Base-by-base conservation (phyloP, 2,113 vertebrate genomes). In the Cyanistes caeruleus region DNA sequence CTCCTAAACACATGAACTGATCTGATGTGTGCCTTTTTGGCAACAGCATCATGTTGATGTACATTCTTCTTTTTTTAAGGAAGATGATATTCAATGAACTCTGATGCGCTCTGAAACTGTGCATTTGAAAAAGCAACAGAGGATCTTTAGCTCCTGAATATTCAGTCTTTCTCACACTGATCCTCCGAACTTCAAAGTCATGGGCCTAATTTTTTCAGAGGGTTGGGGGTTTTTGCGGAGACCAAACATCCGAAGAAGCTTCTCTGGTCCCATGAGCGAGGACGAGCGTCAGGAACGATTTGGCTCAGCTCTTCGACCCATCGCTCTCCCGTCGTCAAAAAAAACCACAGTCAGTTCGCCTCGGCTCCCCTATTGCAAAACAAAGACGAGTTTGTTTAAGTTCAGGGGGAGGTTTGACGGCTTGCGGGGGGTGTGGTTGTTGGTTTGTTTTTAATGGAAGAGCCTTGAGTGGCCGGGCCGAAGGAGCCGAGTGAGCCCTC, bases 401-500 rank as follows among this genome's bases (percentile, higher is more conserved):
- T 39, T 41, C 12, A 46, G 20, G 20, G 46, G 53, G 41, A 43
- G 8, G 43, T 23, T 30, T 39, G 33, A 18, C 16, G 25, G 5
- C 19, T 48, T 17, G 11, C 21, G 7, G 7, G 8, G 9, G 8
- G 10, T 39, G 39, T 39, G 13, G 16, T 7, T 15, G 31, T 8
- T 35, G 2, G 30, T n/a, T 53, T 8, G 11, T 30, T 37, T 33
- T 58, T 5, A 10, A 6, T 11, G 24, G 22, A 35, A 51, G 51
- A 51, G 7, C 31, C 24, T 15, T 2, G 43, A 44, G 44, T 0
- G 21, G 17, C 35, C 2, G 30, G 8, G 25, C 63, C 24, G 2
- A 23, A 19, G 31, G 4, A 39, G 21, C 31, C 3, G 37, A 1
- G 21, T 4, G 11, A 15, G 22, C 4, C 2, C 2, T 1, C 43